These are phyloP conservation scores for Brachionus plicatilis DNA, from an alignment of 1,140 invertebrate species.

Conservation along the genomic window DNA sequence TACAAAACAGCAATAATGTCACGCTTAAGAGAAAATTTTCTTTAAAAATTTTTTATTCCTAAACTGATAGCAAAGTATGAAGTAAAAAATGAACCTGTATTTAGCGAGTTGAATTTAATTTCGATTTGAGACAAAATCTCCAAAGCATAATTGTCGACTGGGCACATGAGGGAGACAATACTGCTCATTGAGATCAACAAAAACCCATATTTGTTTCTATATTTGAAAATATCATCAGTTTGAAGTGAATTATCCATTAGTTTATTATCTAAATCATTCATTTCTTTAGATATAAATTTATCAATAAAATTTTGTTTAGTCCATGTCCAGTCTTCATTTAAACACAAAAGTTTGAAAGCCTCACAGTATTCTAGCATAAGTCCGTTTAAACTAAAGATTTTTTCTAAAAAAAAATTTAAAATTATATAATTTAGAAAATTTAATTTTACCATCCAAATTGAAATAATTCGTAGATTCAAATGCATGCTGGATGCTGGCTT, in stretches of 20 bases:
- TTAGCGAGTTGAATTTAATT: neutral
- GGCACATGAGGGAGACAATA: neutral
- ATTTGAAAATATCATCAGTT: neutral
- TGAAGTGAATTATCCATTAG: neutral
- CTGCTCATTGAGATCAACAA: neutral
- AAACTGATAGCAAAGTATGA: no score
- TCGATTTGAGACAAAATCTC: neutral
- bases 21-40: no score
- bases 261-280: neutral
- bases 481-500: neutral
- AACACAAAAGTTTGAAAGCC: constrained; percentile 12
- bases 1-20: no score
- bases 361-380: neutral
- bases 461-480: neutral
- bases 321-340: constrained; percentile 8
- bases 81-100: neutral
- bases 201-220: neutral
- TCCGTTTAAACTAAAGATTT: neutral
- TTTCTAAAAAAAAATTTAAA: neutral
- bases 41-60: no score
- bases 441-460: neutral
- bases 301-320: constrained; percentile 1
- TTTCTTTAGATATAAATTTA: neutral
- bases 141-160: neutral
- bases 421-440: no score